Evolutionary conservation across 1,140 invertebrate species (phyloP).

Genomic region (Anagrus nilaparvatae): DNA sequence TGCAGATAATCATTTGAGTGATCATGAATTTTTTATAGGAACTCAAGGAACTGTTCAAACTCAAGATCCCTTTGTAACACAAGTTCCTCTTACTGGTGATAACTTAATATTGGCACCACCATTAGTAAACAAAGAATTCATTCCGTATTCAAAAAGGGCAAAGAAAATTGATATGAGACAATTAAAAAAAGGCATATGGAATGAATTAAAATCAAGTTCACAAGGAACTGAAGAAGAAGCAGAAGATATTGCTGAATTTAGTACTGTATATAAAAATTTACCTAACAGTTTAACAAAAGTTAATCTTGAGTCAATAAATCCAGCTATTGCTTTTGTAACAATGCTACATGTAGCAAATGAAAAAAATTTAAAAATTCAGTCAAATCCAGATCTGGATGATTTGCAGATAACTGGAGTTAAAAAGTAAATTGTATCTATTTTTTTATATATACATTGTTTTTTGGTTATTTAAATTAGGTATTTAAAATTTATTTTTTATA

Average conservation of each 20-base stretch:
- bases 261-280: slow-evolving; percentile 47
- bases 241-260: slow-evolving; percentile 32
- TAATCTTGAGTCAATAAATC: slow-evolving; percentile 57
- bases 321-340: slow-evolving; percentile 61
- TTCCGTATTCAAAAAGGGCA: slow-evolving; percentile 61
- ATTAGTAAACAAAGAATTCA: slow-evolving; percentile 48
- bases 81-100: slow-evolving; percentile 35
- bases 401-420: too few species aligned
- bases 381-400: too few species aligned
- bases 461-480: too few species aligned
- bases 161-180: slow-evolving; percentile 73
- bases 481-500: too few species aligned
- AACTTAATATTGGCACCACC: slow-evolving; percentile 49
- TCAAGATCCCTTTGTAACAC: slow-evolving; percentile 35
- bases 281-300: slow-evolving; percentile 47
- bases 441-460: too few species aligned
- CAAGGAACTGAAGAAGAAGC: slow-evolving; percentile 14
- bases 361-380: slow-evolving; percentile 32
- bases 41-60: too few species aligned
- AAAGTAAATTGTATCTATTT: too few species aligned
- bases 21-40: slow-evolving; percentile 33
- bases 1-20: too few species aligned
- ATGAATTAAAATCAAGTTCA: too few species aligned
- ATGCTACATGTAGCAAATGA: slow-evolving; percentile 70
- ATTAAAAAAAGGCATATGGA: slow-evolving; percentile 62